These are phyloP conservation scores for Eufriesea mexicana DNA, from an alignment of 1,140 invertebrate genomes.

Conservation along the genomic window DNA sequence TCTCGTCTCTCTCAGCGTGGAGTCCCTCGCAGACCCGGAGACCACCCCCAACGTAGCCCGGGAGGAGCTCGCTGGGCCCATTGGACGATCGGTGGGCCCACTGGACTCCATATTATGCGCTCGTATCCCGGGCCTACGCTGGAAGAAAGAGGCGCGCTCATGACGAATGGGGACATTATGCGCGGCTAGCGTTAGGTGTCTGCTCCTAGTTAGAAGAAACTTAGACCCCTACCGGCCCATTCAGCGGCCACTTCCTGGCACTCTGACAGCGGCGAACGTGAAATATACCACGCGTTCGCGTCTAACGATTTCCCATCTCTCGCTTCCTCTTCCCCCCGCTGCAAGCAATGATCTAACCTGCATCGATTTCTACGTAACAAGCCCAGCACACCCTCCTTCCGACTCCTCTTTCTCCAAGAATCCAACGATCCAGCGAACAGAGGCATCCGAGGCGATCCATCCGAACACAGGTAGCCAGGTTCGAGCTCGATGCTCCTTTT, in stretches of 20 bases:
- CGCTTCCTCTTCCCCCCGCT: no score
- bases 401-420: neutral
- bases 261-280: neutral
- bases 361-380: no score
- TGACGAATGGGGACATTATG: constrained; percentile 76
- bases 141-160: constrained; percentile 59
- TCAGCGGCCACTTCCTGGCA: constrained; percentile 32
- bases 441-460: constrained; percentile 28
- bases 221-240: constrained; percentile 50
- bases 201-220: constrained; percentile 60
- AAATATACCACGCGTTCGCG: neutral
- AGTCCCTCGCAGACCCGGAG: constrained; percentile 52
- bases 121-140: no score
- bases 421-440: neutral
- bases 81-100: constrained; percentile 34
- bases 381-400: no score
- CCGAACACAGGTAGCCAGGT: constrained; percentile 76
- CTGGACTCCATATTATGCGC: constrained; percentile 28
- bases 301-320: no score
- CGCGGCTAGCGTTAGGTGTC: constrained; percentile 68
- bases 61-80: constrained; percentile 11
- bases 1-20: constrained; percentile 77
- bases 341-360: neutral
- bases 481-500: constrained; percentile 64
- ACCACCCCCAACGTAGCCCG: constrained; percentile 69